Percentiles rank a stretch among this genome's conserved stretches.
Evolutionary conservation across 1,140 invertebrate genomes (phyloP).

Genomic region (Helicoverpa armigera): DNA sequence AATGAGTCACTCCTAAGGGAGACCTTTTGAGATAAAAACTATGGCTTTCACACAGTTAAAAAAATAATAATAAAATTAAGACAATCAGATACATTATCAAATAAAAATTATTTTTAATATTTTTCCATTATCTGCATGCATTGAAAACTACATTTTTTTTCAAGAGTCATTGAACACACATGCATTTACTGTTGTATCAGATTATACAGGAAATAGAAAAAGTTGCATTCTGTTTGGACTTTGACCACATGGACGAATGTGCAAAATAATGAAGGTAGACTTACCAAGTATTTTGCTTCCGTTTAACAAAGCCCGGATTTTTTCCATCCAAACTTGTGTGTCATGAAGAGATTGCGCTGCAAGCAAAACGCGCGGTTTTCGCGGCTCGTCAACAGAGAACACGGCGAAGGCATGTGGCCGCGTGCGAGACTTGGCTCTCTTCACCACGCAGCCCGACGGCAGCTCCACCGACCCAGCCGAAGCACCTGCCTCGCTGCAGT

Average conservation of each 20-base stretch:
- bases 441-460: constrained; percentile 72
- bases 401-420: constrained; percentile 79
- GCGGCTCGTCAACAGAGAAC: constrained; percentile 72
- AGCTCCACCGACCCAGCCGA: constrained; percentile 75
- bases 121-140: no score
- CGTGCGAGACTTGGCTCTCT: constrained; percentile 76
- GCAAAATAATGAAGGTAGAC: constrained; percentile 68
- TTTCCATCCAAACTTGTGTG: constrained; percentile 80
- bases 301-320: constrained; percentile 73
- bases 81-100: no score
- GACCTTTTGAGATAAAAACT: not conserved
- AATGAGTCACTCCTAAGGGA: not conserved
- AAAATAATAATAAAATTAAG: no score
- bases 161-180: no score
- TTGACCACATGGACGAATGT: constrained; percentile 47
- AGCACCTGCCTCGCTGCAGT: constrained; percentile 79
- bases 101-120: not conserved
- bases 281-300: constrained; percentile 73
- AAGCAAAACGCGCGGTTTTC: constrained; percentile 75
- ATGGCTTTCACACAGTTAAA: not conserved
- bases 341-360: constrained; percentile 73
- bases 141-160: no score
- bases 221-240: constrained; percentile 36
- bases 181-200: no score
- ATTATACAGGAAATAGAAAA: not conserved